phyloP scores from a whole-genome alignment of 2,888 invertebrate genomes.

The Linnaemya tessellans region DNA sequence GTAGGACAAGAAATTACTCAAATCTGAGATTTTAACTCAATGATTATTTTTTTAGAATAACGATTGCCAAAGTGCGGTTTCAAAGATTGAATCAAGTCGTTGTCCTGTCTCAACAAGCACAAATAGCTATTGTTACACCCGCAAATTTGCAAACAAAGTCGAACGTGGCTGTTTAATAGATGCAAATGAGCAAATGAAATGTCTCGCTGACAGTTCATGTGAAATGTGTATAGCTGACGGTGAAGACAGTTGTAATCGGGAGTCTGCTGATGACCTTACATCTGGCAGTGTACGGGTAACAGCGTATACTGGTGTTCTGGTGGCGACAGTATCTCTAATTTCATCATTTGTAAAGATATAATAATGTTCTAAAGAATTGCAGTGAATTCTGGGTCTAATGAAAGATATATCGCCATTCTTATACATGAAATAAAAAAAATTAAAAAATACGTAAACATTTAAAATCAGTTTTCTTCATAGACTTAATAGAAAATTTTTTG shows the following conservation, averaged over 20 bases:
- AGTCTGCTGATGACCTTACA: slow-evolving; percentile 69
- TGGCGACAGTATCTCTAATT: background rate
- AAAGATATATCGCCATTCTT: too few species aligned
- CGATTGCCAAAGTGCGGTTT: slow-evolving; percentile 74
- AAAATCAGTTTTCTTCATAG: too few species aligned
- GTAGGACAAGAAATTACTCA: slow-evolving; percentile 73
- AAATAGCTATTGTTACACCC: slow-evolving; percentile 81
- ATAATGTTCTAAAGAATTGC: background rate
- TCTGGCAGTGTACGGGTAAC: slow-evolving; percentile 11
- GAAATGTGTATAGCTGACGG: slow-evolving; percentile 77
- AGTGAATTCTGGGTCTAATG: background rate
- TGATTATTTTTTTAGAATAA: slow-evolving; percentile 72
- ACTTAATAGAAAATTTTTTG: too few species aligned
- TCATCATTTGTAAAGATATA: slow-evolving; percentile 10
- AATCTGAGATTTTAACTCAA: background rate
- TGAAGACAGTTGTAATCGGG: slow-evolving; percentile 78
- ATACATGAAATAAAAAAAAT: too few species aligned
- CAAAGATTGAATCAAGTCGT: slow-evolving; percentile 72
- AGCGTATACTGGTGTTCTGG: background rate
- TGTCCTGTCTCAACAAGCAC: slow-evolving; percentile 77
- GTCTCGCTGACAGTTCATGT: slow-evolving; percentile 75
- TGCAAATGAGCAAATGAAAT: slow-evolving; percentile 77
- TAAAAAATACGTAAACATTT: too few species aligned
- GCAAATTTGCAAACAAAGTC: slow-evolving; percentile 55
- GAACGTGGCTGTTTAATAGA: slow-evolving; percentile 78